These are phyloP conservation scores for Lagodon rhomboides DNA, from an alignment of 2,797 vertebrate species.

Conservation along the genomic window DNA sequence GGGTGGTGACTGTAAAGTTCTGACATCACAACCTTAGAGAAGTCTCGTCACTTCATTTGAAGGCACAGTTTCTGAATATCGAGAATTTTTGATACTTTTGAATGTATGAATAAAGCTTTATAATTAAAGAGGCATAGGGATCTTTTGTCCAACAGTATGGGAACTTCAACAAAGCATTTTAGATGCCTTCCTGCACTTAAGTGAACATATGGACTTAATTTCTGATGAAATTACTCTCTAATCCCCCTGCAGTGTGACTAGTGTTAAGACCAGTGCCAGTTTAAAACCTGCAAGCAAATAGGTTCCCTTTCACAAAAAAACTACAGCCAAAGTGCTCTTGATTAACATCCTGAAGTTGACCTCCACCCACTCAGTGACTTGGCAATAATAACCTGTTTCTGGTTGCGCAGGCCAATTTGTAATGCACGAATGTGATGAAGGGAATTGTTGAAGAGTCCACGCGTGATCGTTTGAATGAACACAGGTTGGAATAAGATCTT, in stretches of 20 bases:
- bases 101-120: too few relatives aligned
- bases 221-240: slow-evolving; percentile 2
- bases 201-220: slow-evolving; percentile 33
- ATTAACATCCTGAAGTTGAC: slow-evolving; percentile 22
- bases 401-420: slow-evolving; percentile 4
- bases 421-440: slow-evolving; percentile 12
- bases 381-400: neutral
- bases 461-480: slow-evolving; percentile 38
- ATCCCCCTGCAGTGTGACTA: slow-evolving; percentile 2
- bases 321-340: slow-evolving; percentile 2
- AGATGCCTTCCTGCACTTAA: neutral
- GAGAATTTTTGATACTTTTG: too few relatives aligned
- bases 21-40: too few relatives aligned
- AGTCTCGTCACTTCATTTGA: too few relatives aligned
- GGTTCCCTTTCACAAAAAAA: slow-evolving; percentile 3
- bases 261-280: slow-evolving; percentile 8
- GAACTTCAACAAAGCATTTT: neutral
- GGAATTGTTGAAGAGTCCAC: slow-evolving; percentile 24
- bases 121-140: too few relatives aligned
- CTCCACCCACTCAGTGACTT: slow-evolving; percentile 16
- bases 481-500: slow-evolving; percentile 22
- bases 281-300: slow-evolving; percentile 21
- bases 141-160: too few relatives aligned
- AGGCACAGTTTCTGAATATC: too few relatives aligned
- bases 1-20: too few relatives aligned